Evolutionary conservation across 1,140 invertebrate species (phyloP), one percentile per base, ranked within the genome.

Genomic region (Brachionus koreanus): DNA sequence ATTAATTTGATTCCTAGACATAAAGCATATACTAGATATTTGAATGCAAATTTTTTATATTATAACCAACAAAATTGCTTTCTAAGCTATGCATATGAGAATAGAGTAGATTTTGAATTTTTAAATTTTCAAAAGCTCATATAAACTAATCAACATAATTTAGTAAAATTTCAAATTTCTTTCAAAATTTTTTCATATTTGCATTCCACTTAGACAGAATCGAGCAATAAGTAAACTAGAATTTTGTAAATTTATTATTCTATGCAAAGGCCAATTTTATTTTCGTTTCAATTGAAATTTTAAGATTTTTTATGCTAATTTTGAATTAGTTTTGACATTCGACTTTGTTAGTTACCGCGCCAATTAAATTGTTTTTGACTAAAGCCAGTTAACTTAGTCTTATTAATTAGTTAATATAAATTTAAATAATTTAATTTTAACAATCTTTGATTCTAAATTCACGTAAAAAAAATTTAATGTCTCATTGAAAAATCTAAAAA

Each of bases 101-200:
- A 72, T 7, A 23, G 37, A 72, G 19, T 42, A 57, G 19, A 72
- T 39, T 72, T 37, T 72, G 67, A 72, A 72, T 65, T 65, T 65
- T 65, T 33, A 65, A 65, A 65, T 65, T 65, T 65, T 65, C 13
- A 33, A 33, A 33, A 35, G 5, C 25, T 65, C 19, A 29, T 65
- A 39, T 37, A 25, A n/a, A 13, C 37, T 72, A 72, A 72, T 72
- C 67, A 72, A 72, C 67, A 72, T 72, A 72, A 72, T 72, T 72
- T 72, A 72, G 33, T 39, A 42, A 72, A 39, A 72, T 72, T 72
- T 72, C 13, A 37, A 39, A 37, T 5, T 1, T 5, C 10, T 33
- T 37, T 67, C 63, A 67, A 35, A 67, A 23, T 67, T 67, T 23
- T 23, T 37, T 35, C 9, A 67, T 33, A 67, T 67, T 37, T 67